phyloP scores from a whole-genome alignment of 2,888 invertebrate genomes.

The Agriopis marginaria region DNA sequence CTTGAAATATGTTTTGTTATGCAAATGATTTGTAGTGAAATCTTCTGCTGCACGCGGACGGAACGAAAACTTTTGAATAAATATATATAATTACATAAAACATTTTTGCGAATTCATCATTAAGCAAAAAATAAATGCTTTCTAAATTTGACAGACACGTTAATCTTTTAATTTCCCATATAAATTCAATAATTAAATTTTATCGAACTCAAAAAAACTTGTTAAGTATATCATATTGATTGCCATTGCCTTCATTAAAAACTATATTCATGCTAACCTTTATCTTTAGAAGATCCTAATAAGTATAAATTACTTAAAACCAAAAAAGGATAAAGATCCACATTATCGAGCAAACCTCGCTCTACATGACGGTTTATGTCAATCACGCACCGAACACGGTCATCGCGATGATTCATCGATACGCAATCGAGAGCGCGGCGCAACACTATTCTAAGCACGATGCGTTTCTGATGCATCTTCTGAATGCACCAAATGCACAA shows the following conservation, averaged over 20 bases:
- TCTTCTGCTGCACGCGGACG: constrained; percentile 19
- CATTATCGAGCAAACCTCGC: constrained; percentile 27
- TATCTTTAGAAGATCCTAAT: constrained; percentile 13
- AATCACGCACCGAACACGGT: constrained; percentile 41
- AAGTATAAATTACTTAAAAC: constrained; percentile 3
- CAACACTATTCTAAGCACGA: constrained; percentile 53
- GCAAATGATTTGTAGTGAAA: constrained; percentile 36
- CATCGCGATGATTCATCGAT: constrained; percentile 42
- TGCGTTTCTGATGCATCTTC: constrained; percentile 30
- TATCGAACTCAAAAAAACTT: background rate
- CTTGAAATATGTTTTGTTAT: constrained; percentile 40
- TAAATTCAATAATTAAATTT: background rate
- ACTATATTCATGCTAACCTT: constrained; percentile 4
- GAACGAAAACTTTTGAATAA: constrained; percentile 34
- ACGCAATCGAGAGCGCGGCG: constrained; percentile 41
- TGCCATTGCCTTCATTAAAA: background rate
- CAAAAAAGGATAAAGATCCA: constrained; percentile 21
- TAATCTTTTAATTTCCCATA: background rate
- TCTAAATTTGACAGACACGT: constrained; percentile 21
- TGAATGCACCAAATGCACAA: constrained; percentile 26
- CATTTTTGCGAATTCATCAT: constrained; percentile 21
- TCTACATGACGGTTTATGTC: constrained; percentile 38
- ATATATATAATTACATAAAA: constrained; percentile 24
- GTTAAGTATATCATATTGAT: background rate
- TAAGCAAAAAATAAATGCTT: constrained; percentile 39